Base-by-base conservation (phyloP, 2,797 vertebrate genomes). In the Petrocephalus sullivani region DNA sequence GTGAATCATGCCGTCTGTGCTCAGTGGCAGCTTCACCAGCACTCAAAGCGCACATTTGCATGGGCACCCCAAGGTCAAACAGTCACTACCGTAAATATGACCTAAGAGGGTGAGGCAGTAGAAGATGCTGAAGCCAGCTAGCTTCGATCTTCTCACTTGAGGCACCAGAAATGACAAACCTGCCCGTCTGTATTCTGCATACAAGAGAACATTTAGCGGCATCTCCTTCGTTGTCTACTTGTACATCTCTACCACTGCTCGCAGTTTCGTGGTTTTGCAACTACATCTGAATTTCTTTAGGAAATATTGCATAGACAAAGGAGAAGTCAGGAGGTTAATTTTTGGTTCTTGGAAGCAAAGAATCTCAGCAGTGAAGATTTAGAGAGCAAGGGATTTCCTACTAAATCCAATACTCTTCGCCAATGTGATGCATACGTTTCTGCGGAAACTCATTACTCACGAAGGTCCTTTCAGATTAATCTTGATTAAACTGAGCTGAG, bases 401-500 rank as follows among this genome's bases (percentile, higher is more conserved):
- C 89, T 89, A 92, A 91, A 90, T 90, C 90, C 89, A 89, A 89
- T 83, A 78, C 6, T 78, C 88, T 91, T 91, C 92, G 28, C 53
- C 92, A 92, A 92, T 92, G 92, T 91, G 91, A 89, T 90, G 92
- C 91, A 92, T 91, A 86, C 89, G 91, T 88, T 91, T 92, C 92
- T 92, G 91, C 92, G 90, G 90, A 92, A 90, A 92, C 92, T 91
- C 93, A 92, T 92, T 93, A 93, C 93, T 93, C 93, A 93, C 91
- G 91, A 90, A 92, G 93, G 91, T 92, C 92, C 93, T 89, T 90
- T 93, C 92, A 92, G 89, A 91, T 91, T 94, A 93, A 93, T 94
- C 92, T 94, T 93, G 93, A 94, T 93, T 93, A 92, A 93, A 93
- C 92, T 93, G 92, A n/a, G 46, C 89, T 89, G 88, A 93, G 89